Evolutionary conservation across 2,797 vertebrate species (phyloP).

Genomic region (Macropodus opercularis): DNA sequence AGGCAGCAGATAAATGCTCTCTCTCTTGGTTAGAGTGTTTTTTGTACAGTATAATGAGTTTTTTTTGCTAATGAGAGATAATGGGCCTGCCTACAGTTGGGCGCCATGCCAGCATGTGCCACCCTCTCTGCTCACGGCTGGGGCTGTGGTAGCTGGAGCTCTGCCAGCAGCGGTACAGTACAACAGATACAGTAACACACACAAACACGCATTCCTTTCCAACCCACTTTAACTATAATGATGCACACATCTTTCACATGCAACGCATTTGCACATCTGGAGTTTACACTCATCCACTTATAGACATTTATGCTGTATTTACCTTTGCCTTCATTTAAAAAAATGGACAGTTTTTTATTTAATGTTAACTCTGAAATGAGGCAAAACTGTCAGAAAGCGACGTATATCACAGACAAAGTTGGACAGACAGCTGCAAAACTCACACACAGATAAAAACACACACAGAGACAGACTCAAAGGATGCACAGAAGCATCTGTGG

Average conservation of each 20-base stretch:
- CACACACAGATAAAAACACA: constrained; percentile 32
- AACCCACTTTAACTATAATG: constrained; percentile 33
- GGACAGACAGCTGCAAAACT: constrained; percentile 71
- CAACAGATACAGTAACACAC: constrained; percentile 68
- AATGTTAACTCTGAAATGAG: constrained; percentile 28
- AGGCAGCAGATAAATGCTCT: constrained; percentile 76
- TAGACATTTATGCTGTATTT: background rate
- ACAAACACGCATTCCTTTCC: constrained; percentile 22
- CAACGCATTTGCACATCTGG: constrained; percentile 57
- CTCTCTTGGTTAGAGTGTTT: constrained; percentile 71
- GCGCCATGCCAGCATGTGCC: constrained; percentile 71
- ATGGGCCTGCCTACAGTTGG: constrained; percentile 82
- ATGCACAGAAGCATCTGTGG: constrained; percentile 80
- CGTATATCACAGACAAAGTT: constrained; percentile 63
- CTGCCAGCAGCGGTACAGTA: constrained; percentile 76
- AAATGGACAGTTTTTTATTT: constrained; percentile 24
- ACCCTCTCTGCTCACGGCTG: constrained; percentile 74
- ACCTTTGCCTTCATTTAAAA: constrained; percentile 10
- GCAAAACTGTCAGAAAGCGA: constrained; percentile 59
- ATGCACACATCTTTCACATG: constrained; percentile 16
- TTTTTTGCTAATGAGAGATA: constrained; percentile 83
- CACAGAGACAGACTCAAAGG: constrained; percentile 72
- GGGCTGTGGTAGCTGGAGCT: constrained; percentile 75
- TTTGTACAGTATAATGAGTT: constrained; percentile 75
- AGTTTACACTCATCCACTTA: constrained; percentile 3